Evolutionary conservation across 1,140 invertebrate species (phyloP), one percentile per base, ranked within the genome.

Genomic region (Drosophila pachea): DNA sequence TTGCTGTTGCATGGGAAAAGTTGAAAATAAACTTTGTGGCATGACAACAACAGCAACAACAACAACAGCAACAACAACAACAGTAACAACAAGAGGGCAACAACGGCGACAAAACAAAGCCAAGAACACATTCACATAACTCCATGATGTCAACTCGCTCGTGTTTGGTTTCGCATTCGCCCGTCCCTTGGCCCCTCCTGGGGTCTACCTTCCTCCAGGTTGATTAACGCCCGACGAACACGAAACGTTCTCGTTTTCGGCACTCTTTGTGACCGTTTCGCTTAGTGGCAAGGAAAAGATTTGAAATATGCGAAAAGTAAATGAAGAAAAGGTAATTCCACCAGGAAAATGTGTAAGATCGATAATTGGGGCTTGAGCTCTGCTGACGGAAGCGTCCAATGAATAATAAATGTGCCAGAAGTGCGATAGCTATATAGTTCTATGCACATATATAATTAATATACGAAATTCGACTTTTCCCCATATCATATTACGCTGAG

Each of bases 131-230:
- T 68, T 68, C 71, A 71, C 64, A 76, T 78, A 72, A 78, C 53
- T 87, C 60, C 56, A 60, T 78, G 74, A 87, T 87, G 83, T 87
- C 83, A 87, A 87, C 83, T 83, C 86, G 87, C 65, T 68, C 75
- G 75, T 73, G 22, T 22, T 82, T 76, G 76, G 78, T 72, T 79
- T 86, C 75, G 22, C 75, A 79, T 74, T 74, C 64, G 38, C 58
- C 53, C 53, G 38, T 22, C 22, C 22, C 22, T 22, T 60, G 31
- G 35, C 8, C 8, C 6, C 6, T n/a, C 6, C 29, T 22, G 59
- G 35, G 55, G 38, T 49, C 53, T 14, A 14, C 61, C 47, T 40
- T 55, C 33, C 22, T 55, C 36, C 43, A 64, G 61, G 70, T 87
- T 87, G 83, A 87, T 87, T 87, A 87, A 87, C 78, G 70, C 76